Evolutionary conservation across 2,797 vertebrate genomes (phyloP).

Genomic region (Urosaurus nigricauda): DNA sequence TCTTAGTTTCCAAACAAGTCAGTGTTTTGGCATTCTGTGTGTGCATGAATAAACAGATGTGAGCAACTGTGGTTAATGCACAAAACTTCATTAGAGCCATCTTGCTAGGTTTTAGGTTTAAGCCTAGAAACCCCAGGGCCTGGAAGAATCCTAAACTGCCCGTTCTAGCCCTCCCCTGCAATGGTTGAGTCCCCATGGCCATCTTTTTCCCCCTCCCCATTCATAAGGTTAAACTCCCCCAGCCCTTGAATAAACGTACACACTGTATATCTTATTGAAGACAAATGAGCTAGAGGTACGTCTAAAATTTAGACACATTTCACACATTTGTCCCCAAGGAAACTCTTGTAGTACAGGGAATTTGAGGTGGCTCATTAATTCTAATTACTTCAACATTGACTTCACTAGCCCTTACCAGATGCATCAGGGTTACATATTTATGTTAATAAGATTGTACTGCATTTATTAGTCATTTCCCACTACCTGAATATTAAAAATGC

Average conservation of each 20-base stretch:
- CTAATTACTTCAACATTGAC: constrained; percentile 37
- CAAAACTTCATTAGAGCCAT: no score
- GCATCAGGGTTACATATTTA: constrained; percentile 45
- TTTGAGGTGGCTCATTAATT: constrained; percentile 59
- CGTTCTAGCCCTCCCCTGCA: no score
- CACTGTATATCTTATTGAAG: no score
- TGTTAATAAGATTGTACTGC: constrained; percentile 40
- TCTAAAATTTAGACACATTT: neutral
- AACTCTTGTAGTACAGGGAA: constrained; percentile 30
- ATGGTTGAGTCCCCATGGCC: no score
- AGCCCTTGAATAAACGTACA: neutral
- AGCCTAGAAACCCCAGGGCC: no score
- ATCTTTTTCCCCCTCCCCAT: no score
- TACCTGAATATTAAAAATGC: constrained; percentile 50
- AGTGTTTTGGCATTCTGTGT: no score
- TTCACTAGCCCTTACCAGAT: constrained; percentile 48
- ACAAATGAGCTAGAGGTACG: neutral
- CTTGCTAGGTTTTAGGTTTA: no score
- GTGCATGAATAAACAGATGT: no score
- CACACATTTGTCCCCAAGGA: neutral
- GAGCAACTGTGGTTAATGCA: no score
- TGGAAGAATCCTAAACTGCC: no score
- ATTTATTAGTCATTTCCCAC: constrained; percentile 41
- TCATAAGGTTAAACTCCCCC: neutral
- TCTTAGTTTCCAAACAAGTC: no score